Evolutionary conservation across 2,888 invertebrate species (phyloP).

Genomic region (Temnothorax ravouxi): DNA sequence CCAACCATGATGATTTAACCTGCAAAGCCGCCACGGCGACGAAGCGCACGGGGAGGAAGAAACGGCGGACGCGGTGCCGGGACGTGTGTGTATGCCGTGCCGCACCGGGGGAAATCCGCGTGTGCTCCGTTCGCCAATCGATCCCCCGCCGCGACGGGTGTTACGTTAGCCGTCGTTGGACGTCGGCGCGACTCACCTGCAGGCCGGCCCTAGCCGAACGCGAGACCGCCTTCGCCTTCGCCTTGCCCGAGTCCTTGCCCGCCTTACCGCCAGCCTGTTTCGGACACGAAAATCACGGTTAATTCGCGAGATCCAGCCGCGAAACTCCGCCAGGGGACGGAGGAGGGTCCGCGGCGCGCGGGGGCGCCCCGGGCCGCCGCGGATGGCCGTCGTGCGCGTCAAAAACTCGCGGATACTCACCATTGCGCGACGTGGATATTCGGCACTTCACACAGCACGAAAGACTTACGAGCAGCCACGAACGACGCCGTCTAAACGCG

Average conservation of each 20-base stretch:
- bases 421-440: conserved; percentile 84
- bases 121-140: conserved; percentile 16
- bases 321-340: conserved; percentile 88
- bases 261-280: conserved; percentile 99
- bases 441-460: conserved; percentile 78
- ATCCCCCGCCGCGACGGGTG: background rate
- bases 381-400: conserved; percentile 82
- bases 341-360: conserved; percentile 82
- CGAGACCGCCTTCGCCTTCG: conserved; percentile 99
- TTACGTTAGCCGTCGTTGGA: background rate
- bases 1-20: conserved; percentile 80
- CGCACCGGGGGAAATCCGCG: background rate
- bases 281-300: conserved; percentile 83
- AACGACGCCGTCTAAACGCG: conserved; percentile 79
- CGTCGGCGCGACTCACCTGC: conserved; percentile 90
- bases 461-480: conserved; percentile 78
- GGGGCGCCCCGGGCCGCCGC: conserved; percentile 69
- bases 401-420: conserved; percentile 87
- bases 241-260: conserved; percentile 99
- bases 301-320: conserved; percentile 88
- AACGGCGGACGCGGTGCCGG: too few relatives aligned
- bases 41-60: background rate
- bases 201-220: conserved; percentile 99
- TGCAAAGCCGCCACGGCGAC: conserved; percentile 35
- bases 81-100: background rate